Evolutionary conservation across 2,888 invertebrate species (phyloP).

Genomic region (Tineola bisselliella): DNA sequence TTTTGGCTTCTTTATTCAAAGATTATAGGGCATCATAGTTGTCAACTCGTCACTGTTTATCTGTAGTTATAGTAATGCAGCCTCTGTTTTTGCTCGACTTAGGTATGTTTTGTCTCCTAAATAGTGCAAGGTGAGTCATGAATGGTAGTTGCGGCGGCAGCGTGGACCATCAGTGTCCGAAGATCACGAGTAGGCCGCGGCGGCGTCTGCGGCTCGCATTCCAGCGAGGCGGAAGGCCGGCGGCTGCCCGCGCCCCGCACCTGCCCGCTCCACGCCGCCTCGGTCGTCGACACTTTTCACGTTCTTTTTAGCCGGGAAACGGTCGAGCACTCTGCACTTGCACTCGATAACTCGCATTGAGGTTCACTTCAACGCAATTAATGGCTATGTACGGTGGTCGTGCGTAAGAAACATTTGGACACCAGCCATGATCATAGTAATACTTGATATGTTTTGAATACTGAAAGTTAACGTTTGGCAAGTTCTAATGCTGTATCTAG

Average conservation of each 20-base stretch:
- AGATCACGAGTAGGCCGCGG: conserved; percentile 15
- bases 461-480: too few relatives aligned
- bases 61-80: too few relatives aligned
- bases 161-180: not conserved
- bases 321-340: conserved; percentile 1
- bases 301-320: conserved; percentile 7
- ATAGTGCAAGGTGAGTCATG: not conserved
- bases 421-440: too few relatives aligned
- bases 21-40: too few relatives aligned
- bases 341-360: not conserved
- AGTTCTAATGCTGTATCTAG: too few relatives aligned
- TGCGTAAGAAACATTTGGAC: not conserved
- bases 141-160: not conserved
- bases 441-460: too few relatives aligned
- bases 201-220: conserved; percentile 22
- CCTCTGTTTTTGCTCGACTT: too few relatives aligned
- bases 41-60: too few relatives aligned
- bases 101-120: not conserved
- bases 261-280: conserved; percentile 26
- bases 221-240: conserved; percentile 25
- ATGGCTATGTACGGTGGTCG: not conserved
- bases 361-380: not conserved
- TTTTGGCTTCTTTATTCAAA: too few relatives aligned
- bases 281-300: conserved; percentile 17
- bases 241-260: conserved; percentile 20